phyloP scores from a whole-genome alignment of 1,140 invertebrate species.

The Drosophila carrolli region DNA sequence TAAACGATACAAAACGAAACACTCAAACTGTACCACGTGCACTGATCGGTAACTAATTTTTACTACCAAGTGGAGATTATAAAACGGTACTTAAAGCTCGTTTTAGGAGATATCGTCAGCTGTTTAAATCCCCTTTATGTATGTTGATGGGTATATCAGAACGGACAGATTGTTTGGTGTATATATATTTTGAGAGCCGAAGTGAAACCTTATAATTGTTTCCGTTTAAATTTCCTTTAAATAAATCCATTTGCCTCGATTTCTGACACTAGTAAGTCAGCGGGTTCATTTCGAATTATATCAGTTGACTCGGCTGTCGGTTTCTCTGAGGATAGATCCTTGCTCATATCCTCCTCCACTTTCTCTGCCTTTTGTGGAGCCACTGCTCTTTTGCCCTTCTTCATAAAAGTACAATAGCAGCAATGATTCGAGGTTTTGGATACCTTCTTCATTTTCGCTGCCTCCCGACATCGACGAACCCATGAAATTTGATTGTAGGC shows the following conservation, averaged over 20 bases:
- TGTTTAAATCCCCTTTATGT: neutral
- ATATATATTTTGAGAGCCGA: no score
- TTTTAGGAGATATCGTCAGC: conserved; percentile 3
- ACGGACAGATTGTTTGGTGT: neutral
- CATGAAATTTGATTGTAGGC: conserved; percentile 85
- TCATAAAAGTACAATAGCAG: conserved; percentile 65
- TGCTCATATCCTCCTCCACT: neutral
- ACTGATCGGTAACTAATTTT: neutral
- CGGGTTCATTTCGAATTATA: neutral
- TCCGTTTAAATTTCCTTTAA: neutral
- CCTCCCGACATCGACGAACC: conserved; percentile 33
- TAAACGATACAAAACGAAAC: conserved; percentile 34
- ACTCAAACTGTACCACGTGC: conserved; percentile 40
- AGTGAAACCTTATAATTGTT: neutral
- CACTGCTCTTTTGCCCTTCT: neutral
- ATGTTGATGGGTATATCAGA: neutral
- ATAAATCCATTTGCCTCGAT: conserved; percentile 62
- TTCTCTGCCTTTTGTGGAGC: neutral
- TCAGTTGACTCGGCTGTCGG: conserved; percentile 15
- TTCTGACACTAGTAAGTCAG: neutral
- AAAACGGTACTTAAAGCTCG: conserved; percentile 52
- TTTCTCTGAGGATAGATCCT: conserved; percentile 8
- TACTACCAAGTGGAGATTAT: conserved; percentile 6
- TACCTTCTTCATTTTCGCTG: conserved; percentile 4
- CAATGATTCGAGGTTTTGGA: conserved; percentile 18